phyloP scores from a whole-genome alignment of 2,797 vertebrate species.

The Diplodus puntazzo region DNA sequence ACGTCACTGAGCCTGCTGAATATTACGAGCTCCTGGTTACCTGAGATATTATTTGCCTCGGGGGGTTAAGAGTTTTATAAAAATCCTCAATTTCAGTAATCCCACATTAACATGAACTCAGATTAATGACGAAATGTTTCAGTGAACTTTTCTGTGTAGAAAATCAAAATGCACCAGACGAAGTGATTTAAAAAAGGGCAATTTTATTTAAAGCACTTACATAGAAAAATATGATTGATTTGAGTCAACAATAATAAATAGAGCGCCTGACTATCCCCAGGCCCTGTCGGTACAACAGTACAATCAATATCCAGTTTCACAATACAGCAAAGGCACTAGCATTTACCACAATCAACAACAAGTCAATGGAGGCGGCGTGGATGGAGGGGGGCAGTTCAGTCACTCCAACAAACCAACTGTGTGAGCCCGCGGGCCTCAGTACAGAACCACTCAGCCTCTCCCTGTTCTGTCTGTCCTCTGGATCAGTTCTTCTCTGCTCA shows the following conservation, averaged over 20 bases:
- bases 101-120: background rate
- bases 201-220: constrained; percentile 90
- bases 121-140: background rate
- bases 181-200: constrained; percentile 82
- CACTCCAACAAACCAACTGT: constrained; percentile 5
- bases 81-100: constrained; percentile 8
- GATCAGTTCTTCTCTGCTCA: background rate
- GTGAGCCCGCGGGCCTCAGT: background rate
- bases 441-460: background rate
- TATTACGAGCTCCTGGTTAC: background rate
- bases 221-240: constrained; percentile 91
- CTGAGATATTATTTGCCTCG: background rate
- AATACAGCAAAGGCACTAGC: constrained; percentile 90
- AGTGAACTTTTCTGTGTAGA: background rate
- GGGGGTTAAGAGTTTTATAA: background rate
- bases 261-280: constrained; percentile 81
- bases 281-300: constrained; percentile 83
- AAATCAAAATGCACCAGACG: constrained; percentile 38
- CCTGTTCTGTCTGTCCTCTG: background rate
- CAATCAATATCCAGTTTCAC: constrained; percentile 88
- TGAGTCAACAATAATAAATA: constrained; percentile 89
- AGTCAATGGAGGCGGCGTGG: constrained; percentile 61
- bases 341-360: constrained; percentile 83
- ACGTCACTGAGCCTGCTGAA: constrained; percentile 32
- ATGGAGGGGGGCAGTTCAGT: background rate